phyloP scores from a whole-genome alignment of 2,113 vertebrate genomes.

The Dermatemys mawii region DNA sequence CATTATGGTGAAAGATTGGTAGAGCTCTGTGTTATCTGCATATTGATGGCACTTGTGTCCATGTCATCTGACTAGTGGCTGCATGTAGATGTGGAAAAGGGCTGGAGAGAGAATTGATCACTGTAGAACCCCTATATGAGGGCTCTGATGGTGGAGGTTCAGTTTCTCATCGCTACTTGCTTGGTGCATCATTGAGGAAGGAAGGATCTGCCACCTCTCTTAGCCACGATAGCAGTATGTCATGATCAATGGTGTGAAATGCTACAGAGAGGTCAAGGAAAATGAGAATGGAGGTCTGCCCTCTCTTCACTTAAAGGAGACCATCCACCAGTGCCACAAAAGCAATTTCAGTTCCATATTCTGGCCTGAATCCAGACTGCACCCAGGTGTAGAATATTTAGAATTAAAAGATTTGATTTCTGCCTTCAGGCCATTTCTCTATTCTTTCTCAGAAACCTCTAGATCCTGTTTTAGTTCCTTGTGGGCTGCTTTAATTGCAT shows the following conservation, averaged over 20 bases:
- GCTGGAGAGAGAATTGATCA: not conserved
- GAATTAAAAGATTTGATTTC: not conserved
- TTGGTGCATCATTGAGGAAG: not conserved
- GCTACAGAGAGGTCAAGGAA: not conserved
- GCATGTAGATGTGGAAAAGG: not conserved
- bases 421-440: not conserved
- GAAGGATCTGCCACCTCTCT: not conserved
- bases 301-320: not conserved
- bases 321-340: not conserved
- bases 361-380: not conserved
- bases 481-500: not conserved
- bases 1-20: not conserved
- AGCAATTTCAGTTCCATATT: not conserved
- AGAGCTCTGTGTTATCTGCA: not conserved
- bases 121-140: not conserved
- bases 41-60: not conserved
- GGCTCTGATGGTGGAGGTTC: not conserved
- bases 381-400: not conserved
- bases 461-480: not conserved
- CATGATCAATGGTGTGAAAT: not conserved
- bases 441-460: not conserved
- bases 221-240: not conserved
- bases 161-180: not conserved
- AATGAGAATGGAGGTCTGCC: not conserved
- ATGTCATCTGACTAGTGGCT: not conserved